Conservation (phyloP, 2,113 vertebrate species). For the Eidolon helvum region DNA sequence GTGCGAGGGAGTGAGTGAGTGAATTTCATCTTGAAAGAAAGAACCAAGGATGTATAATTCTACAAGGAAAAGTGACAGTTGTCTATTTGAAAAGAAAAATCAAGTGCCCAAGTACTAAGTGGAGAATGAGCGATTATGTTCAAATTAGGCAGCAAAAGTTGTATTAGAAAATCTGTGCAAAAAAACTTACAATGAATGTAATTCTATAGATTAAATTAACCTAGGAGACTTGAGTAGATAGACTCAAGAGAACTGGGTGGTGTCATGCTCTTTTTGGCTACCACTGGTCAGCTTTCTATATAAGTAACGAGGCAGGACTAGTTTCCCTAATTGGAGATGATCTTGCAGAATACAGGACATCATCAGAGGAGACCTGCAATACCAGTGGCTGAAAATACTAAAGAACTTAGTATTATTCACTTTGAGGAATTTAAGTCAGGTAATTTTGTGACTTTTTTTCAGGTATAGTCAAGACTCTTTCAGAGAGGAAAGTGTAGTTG, state of each 20-base stretch:
- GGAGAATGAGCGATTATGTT: background rate
- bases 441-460: background rate
- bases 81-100: background rate
- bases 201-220: background rate
- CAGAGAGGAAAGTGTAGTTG: background rate
- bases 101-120: background rate
- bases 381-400: background rate
- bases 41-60: background rate
- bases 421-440: conserved; percentile 9
- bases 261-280: background rate
- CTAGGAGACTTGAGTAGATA: background rate
- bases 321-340: background rate
- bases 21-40: background rate
- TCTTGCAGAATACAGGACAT: background rate
- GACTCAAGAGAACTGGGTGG: background rate
- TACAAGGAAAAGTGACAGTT: background rate
- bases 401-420: background rate
- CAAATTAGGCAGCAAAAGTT: background rate
- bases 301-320: background rate
- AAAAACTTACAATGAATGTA: background rate
- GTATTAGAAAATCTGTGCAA: background rate
- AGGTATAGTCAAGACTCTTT: background rate
- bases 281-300: background rate
- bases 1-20: background rate
- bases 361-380: background rate